These are phyloP conservation scores for Gila orcuttii DNA, from an alignment of 2,113 vertebrate species.

Conservation along the genomic window DNA sequence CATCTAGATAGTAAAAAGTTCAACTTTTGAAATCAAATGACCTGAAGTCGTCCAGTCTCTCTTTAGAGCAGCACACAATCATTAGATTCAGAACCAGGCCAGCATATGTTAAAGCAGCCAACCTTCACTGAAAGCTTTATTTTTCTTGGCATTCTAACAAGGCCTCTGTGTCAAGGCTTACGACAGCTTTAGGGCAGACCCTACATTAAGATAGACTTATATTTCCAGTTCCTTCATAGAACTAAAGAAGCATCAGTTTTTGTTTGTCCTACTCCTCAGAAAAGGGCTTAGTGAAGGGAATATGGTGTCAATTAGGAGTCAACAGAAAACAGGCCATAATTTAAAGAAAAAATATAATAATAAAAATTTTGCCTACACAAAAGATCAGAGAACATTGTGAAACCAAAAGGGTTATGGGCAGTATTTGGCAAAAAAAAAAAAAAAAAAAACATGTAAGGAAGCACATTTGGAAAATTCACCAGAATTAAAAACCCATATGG, in stretches of 20 bases:
- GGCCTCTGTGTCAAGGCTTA: not conserved
- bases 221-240: not conserved
- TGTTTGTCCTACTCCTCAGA: not conserved
- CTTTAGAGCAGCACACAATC: not conserved
- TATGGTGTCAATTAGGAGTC: not conserved
- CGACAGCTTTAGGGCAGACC: not conserved
- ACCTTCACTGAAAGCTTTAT: not conserved
- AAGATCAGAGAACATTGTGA: not conserved
- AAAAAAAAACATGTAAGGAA: not conserved
- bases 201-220: not conserved
- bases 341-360: not conserved
- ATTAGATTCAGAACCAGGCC: not conserved
- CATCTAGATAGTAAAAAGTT: not conserved
- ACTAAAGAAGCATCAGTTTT: not conserved
- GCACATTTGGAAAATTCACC: not conserved
- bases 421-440: not conserved
- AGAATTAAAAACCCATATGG: not conserved
- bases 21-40: not conserved
- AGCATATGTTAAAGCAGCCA: conserved; percentile 16
- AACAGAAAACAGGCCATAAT: conserved; percentile 1
- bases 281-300: conserved; percentile 2
- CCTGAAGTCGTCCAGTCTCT: too few relatives aligned
- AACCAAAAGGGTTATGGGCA: not conserved
- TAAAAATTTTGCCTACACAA: not conserved
- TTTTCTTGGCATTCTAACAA: conserved; percentile 6